These are phyloP conservation scores for Pangasius larnaudii DNA, from an alignment of 2,797 vertebrate species.

Conservation along the genomic window DNA sequence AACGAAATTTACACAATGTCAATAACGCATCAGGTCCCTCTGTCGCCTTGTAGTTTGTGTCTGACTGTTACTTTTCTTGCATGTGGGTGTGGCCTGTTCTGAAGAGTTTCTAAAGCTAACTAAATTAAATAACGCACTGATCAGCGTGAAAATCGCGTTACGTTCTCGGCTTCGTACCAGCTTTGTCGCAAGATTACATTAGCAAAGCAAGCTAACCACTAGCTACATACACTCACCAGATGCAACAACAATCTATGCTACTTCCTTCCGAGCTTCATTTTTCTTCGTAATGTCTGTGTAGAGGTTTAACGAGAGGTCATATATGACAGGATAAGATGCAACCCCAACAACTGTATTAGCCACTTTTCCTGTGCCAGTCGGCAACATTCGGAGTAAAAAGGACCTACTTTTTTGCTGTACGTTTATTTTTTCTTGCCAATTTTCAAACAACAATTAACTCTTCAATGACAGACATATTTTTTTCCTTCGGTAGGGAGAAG, in stretches of 20 bases:
- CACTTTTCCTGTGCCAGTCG: not conserved
- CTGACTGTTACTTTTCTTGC: not conserved
- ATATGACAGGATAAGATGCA: not conserved
- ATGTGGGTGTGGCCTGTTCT: not conserved
- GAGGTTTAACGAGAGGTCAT: no score
- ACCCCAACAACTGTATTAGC: not conserved
- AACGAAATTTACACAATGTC: not conserved
- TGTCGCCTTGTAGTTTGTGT: not conserved
- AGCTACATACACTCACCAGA: not conserved
- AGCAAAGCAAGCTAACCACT: not conserved
- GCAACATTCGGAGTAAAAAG: not conserved
- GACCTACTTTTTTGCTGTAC: not conserved
- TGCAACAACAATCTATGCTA: not conserved
- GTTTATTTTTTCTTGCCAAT: not conserved
- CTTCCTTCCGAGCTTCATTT: not conserved
- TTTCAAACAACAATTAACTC: not conserved
- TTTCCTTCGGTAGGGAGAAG: conserved; percentile 57
- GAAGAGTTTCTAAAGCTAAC: not conserved
- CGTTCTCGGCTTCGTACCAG: not conserved
- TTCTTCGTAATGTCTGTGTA: not conserved
- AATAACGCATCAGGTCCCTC: no score
- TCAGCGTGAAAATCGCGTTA: not conserved
- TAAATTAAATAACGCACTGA: not conserved
- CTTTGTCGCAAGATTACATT: not conserved
- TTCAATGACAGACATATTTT: not conserved